These are phyloP conservation scores for Garrulus glandarius DNA, from an alignment of 2,797 vertebrate species.

Conservation along the genomic window DNA sequence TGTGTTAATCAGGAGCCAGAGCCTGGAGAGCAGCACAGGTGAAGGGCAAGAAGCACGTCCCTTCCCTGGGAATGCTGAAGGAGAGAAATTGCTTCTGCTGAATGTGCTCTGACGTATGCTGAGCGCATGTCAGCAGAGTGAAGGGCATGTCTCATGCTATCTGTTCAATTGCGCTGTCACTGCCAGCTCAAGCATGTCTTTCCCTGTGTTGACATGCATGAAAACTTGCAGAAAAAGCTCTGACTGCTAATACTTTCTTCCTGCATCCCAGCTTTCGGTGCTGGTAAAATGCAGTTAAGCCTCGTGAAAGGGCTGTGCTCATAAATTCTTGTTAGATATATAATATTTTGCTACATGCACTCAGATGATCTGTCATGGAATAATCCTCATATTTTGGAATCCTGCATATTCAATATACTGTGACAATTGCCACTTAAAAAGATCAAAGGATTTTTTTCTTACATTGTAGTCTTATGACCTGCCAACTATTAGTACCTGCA, in stretches of 20 bases:
- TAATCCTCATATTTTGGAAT: not conserved
- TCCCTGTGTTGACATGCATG: not conserved
- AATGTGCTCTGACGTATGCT: not conserved
- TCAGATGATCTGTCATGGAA: not conserved
- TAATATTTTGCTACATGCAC: accelerated
- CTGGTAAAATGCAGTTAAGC: not conserved
- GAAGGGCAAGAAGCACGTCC: accelerated
- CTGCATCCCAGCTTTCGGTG: not conserved
- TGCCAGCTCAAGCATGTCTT: not conserved
- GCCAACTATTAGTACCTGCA: not conserved
- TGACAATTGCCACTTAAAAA: not conserved
- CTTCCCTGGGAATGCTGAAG: not conserved
- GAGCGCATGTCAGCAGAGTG: not conserved
- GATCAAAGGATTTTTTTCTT: not conserved
- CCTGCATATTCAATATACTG: not conserved
- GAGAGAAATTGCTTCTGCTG: not conserved
- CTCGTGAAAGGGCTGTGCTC: not conserved
- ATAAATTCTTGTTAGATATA: not conserved
- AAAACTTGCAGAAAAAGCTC: not conserved
- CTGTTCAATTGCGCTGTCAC: not conserved
- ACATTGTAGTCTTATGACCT: not conserved
- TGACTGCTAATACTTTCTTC: not conserved
- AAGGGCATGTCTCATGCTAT: not conserved
- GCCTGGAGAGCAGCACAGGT: not conserved
- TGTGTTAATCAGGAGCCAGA: not conserved